Evolutionary conservation across 2,113 vertebrate species (phyloP), one percentile per base, ranked within the genome.

Genomic region (Phrynocephalus versicolor): DNA sequence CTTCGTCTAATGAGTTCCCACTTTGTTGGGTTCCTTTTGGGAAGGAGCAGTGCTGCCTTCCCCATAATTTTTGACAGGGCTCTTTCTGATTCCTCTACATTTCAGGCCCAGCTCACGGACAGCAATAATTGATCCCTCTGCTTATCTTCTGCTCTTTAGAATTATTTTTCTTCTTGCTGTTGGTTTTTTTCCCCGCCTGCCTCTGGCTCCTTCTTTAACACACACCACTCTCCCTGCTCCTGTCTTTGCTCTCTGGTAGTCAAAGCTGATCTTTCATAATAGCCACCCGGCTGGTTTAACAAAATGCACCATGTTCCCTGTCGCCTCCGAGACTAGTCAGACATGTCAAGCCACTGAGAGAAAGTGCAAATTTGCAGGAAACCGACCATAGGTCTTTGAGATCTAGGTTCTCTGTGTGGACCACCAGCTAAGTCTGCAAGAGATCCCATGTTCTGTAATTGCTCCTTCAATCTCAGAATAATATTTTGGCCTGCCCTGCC

Each of bases 351-450:
- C 16, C 19, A 37, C 33, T 27, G 35, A 71, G 67, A 85, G 65
- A 57, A 71, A 39, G 45, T 30, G 51, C 3, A 55, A 51, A 16
- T 37, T 33, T 45, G 72, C 6, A 39, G 30, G 6, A 12, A 67
- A 18, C 27, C 13, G 41, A 35, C 73, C n/a, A 15, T 76, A 45
- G 23, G 6, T 58, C 33, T 39, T 58, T 51, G 16, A 67, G 25
- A 30, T 6, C 18, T 30, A 1, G 35, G 58, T 35, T 41, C 16
- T 58, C 25, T 0, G 0, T 0, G 1, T 7, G 2, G 10, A 37
- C 58, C n/a, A 19, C 45, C 72, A 51, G 30, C 0, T 0, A 6
- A 57, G 79, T 23, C 14, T 33, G 41, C 37, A 60, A n/a, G 45
- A 78, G 39, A 72, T 12, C 41, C 2, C 64, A 55, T 18, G 3